Conservation (phyloP, 2,113 vertebrate genomes). For the Philantomba maxwellii region DNA sequence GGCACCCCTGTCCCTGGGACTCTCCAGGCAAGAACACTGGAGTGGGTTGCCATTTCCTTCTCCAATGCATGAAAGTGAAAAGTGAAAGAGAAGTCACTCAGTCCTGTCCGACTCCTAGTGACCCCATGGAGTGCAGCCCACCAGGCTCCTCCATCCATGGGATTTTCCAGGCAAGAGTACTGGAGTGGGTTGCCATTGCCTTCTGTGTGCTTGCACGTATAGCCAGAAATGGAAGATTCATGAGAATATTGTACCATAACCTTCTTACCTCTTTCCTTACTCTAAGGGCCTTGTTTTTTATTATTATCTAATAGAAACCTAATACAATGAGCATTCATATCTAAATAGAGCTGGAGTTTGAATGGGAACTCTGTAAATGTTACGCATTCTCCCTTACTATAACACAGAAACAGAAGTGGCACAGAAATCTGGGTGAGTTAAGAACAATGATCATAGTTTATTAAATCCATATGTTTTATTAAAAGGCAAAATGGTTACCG, state of each 20-base stretch:
- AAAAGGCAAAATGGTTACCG: conserved; percentile 17
- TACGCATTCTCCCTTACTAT: not conserved
- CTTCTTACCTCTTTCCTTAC: not conserved
- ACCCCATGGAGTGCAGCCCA: no score
- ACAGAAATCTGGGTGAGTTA: not conserved
- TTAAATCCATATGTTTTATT: conserved; percentile 26
- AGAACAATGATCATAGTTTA: conserved; percentile 14
- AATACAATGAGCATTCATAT: not conserved
- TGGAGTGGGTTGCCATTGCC: no score
- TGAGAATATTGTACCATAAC: not conserved
- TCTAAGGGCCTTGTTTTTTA: not conserved
- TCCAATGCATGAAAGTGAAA: no score
- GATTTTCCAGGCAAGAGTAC: no score
- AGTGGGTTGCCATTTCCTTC: no score
- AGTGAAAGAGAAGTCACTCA: no score
- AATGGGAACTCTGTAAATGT: not conserved
- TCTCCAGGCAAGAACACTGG: no score
- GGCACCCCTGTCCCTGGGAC: no score
- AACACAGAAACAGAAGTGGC: not conserved
- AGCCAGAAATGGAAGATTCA: not conserved
- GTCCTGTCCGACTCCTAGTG: no score
- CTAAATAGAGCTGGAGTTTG: not conserved
- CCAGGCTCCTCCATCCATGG: no score
- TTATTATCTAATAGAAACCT: not conserved
- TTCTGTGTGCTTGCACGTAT: not conserved